Evolutionary conservation across 2,888 invertebrate genomes (phyloP).

Genomic region (Tanypteryx hageni): DNA sequence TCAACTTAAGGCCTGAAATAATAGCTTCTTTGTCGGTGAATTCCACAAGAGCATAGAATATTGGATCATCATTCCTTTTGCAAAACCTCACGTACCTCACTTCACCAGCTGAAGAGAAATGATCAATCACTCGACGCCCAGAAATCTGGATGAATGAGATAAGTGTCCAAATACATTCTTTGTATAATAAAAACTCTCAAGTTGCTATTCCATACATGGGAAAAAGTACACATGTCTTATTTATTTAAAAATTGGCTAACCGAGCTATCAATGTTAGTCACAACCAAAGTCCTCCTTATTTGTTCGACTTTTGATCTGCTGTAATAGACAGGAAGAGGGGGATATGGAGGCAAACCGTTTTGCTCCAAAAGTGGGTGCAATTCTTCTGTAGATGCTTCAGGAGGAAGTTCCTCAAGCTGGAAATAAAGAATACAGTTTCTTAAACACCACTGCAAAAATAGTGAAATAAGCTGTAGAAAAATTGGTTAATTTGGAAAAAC

Average conservation of each 20-base stretch:
- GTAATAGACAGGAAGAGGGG: neutral
- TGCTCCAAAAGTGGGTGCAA: neutral
- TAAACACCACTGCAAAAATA: neutral
- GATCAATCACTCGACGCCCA: neutral
- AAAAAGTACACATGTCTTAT: neutral
- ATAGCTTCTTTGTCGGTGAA: neutral
- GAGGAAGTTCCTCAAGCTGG: neutral
- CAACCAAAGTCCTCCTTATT: constrained; percentile 35
- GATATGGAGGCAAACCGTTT: constrained; percentile 44
- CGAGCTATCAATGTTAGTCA: constrained; percentile 10
- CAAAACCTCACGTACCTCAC: constrained; percentile 48
- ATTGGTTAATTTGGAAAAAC: too few species aligned
- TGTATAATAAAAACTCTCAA: too few species aligned
- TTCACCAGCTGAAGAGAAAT: constrained; percentile 10
- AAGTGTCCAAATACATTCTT: neutral
- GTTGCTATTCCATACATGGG: neutral
- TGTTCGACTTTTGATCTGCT: constrained; percentile 1
- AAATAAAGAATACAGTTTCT: neutral
- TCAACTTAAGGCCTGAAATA: constrained; percentile 30
- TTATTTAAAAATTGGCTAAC: neutral
- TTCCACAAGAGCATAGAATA: constrained; percentile 33
- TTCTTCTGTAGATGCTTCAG: neutral
- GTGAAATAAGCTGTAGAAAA: too few species aligned
- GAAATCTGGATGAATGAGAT: neutral
- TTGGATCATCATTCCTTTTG: constrained; percentile 4